These are phyloP conservation scores for Muscicapa comitata DNA, from an alignment of 2,797 vertebrate species.

Conservation along the genomic window DNA sequence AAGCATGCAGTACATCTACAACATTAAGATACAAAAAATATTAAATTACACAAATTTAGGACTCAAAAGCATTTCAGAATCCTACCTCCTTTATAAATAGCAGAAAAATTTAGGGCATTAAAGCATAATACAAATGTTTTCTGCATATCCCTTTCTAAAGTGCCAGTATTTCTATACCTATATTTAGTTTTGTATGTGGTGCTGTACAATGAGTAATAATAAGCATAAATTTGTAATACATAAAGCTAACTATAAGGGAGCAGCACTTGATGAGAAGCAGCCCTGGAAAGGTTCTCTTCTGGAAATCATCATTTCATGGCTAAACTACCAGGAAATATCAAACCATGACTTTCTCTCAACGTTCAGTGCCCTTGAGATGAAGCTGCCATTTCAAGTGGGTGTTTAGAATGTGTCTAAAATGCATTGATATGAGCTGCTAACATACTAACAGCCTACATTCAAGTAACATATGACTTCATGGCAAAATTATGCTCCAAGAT, in stretches of 20 bases:
- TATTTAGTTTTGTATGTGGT: not conserved
- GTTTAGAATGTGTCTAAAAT: conserved; percentile 45
- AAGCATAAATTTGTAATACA: not conserved
- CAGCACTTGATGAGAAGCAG: not conserved
- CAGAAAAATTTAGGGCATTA: not conserved
- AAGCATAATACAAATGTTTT: not conserved
- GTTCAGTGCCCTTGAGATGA: conserved; percentile 36
- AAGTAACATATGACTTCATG: not conserved
- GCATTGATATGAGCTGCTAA: not conserved
- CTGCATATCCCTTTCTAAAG: not conserved
- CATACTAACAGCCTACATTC: not conserved
- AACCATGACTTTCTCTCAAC: not conserved
- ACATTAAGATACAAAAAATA: not conserved
- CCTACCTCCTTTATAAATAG: not conserved
- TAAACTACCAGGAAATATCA: conserved; percentile 25
- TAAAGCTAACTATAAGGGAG: not conserved
- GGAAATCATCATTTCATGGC: not conserved
- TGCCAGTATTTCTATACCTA: not conserved
- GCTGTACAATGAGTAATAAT: not conserved
- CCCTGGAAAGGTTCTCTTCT: not conserved
- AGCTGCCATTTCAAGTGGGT: conserved; percentile 14
- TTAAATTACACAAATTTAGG: not conserved
- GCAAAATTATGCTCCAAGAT: not conserved
- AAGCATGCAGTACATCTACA: not conserved
- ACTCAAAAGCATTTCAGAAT: not conserved